Evolutionary conservation across 2,797 vertebrate genomes (phyloP), one percentile per base, ranked within the genome.

Genomic region (Amphiprion clarkii): DNA sequence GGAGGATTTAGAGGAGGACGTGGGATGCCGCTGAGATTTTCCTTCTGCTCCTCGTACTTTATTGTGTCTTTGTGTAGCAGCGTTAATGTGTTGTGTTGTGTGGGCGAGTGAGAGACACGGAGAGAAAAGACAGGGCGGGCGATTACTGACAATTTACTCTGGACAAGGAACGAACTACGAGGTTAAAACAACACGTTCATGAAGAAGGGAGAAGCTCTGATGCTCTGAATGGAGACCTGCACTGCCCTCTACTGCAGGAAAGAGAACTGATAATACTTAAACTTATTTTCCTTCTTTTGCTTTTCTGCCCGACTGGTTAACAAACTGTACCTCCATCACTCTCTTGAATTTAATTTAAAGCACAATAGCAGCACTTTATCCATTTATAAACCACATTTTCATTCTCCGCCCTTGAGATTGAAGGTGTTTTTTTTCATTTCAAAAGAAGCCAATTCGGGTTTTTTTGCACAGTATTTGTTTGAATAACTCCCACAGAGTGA

Each of bases 241-340:
- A 79, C 82, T 89, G 86, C 87, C 89, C 90, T 86, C 91, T 92
- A 40, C 71, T 84, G 91, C 7, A 25, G 1, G 6, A 40, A 66
- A 21, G 23, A 23, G 23, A 23, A 23, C 23, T 23, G 23, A 23
- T 23, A 23, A 23, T 23, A 23, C 23, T 23, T 1, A 2, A 23
- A 23, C 11, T 51, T 46, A 13, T 0, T 33, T 8, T 33, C 40
- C 40, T 42, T 14, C 13, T 23, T 23, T 23, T 23, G 23, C 23
- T 23, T 23, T 23, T 23, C 23, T 23, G 23, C 23, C 23, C 23
- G 23, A 23, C 23, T 23, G 23, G 8, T 33, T 33, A 1, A 33
- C 33, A 33, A 33, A 33, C 33, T 33, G 7, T 33, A 6, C 33
- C 12, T 13, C 40, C 10, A 13, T 42, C 12, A 13, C 17, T 49